phyloP scores from a whole-genome alignment of 2,113 vertebrate genomes.

The Osmerus eperlanus region DNA sequence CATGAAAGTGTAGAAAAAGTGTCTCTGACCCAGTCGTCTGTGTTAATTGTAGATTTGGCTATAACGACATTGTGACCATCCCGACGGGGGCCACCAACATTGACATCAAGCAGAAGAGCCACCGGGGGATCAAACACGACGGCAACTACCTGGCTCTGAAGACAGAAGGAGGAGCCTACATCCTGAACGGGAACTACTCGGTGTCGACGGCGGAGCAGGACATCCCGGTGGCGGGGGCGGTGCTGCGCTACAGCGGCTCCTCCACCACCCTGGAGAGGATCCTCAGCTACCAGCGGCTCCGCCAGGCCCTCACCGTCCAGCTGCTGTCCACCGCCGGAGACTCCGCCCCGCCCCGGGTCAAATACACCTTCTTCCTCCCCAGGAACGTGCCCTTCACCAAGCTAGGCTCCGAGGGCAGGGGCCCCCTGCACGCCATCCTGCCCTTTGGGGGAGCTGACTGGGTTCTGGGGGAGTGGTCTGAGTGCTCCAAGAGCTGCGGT shows the following conservation, averaged over 20 bases:
- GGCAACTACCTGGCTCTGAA: slow-evolving; percentile 83
- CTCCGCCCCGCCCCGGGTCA: slow-evolving; percentile 73
- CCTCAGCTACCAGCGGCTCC: slow-evolving; percentile 79
- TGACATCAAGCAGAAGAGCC: slow-evolving; percentile 83
- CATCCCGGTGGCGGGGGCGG: slow-evolving; percentile 76
- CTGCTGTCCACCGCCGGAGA: slow-evolving; percentile 76
- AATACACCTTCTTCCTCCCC: slow-evolving; percentile 82
- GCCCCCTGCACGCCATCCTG: slow-evolving; percentile 69
- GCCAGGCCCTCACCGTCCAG: slow-evolving; percentile 75
- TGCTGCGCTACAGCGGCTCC: slow-evolving; percentile 86
- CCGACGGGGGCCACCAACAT: slow-evolving; percentile 84
- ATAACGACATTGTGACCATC: slow-evolving; percentile 83
- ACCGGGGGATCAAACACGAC: slow-evolving; percentile 74
- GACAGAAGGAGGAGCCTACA: slow-evolving; percentile 72
- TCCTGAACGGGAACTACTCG: slow-evolving; percentile 81
- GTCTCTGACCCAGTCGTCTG: neutral
- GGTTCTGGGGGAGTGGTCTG: slow-evolving; percentile 81
- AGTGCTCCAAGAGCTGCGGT: slow-evolving; percentile 79
- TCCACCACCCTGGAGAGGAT: slow-evolving; percentile 80
- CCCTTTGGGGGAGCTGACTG: slow-evolving; percentile 73
- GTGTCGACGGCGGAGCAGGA: slow-evolving; percentile 82
- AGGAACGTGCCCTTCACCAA: slow-evolving; percentile 73
- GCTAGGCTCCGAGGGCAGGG: slow-evolving; percentile 65
- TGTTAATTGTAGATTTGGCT: slow-evolving; percentile 74
- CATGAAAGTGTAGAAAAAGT: too few species aligned